These are phyloP conservation scores for Empidonax traillii DNA, from an alignment of 2,113 vertebrate species.

Conservation along the genomic window DNA sequence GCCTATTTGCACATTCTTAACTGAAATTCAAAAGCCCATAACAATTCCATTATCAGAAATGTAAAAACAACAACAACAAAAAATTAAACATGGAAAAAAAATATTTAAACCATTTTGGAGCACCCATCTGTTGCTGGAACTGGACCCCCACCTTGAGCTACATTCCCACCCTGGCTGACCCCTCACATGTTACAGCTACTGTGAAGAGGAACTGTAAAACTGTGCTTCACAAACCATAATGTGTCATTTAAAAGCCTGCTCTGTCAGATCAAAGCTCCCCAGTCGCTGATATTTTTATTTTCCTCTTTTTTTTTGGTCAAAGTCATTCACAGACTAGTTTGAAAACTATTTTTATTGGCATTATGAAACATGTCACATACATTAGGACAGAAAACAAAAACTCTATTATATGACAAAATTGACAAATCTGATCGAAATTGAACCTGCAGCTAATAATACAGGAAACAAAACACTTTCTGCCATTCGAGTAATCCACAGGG, in stretches of 20 bases:
- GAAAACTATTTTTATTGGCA: constrained; percentile 34
- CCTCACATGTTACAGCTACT: background rate
- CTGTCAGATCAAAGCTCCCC: constrained; percentile 7
- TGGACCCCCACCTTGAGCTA: background rate
- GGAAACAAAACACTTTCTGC: constrained; percentile 17
- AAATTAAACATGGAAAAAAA: background rate
- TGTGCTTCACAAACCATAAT: background rate
- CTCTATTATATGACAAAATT: background rate
- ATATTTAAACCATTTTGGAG: background rate
- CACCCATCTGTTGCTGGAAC: background rate
- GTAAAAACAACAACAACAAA: background rate
- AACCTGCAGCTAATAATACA: constrained; percentile 39
- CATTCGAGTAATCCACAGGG: background rate
- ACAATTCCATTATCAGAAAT: constrained; percentile 2
- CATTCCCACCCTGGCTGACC: background rate
- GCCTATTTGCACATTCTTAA: constrained; percentile 30
- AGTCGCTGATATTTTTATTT: background rate
- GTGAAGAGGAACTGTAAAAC: background rate
- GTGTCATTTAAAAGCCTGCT: background rate
- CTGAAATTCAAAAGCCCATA: constrained; percentile 16
- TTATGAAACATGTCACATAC: constrained; percentile 14
- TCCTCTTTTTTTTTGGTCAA: background rate
- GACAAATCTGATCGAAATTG: constrained; percentile 44
- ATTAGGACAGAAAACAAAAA: background rate
- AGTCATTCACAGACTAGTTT: background rate